Conservation (phyloP, 2,113 vertebrate genomes). For the Microtus richardsoni region DNA sequence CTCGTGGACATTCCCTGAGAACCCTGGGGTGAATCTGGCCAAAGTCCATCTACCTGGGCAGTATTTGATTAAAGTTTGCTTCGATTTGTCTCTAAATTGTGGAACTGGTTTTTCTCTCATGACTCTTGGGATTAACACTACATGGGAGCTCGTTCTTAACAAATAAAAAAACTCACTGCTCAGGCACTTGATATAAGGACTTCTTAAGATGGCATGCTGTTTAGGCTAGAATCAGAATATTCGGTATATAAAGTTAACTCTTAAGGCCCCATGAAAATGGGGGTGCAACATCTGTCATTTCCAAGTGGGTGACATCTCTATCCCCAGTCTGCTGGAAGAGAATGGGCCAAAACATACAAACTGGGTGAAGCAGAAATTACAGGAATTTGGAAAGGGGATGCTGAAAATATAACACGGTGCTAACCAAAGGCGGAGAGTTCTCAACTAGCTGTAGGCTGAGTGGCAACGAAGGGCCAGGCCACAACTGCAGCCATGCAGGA, state of each 20-base stretch:
- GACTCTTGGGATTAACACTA: background rate
- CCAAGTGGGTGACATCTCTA: background rate
- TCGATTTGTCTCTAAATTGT: background rate
- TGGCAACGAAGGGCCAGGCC: background rate
- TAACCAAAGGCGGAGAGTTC: background rate
- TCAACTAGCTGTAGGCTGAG: background rate
- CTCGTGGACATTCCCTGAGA: background rate
- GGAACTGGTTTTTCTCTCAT: background rate
- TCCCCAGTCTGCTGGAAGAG: background rate
- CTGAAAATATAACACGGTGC: constrained; percentile 1
- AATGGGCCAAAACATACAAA: background rate
- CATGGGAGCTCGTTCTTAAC: no score
- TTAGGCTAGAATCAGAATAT: constrained; percentile 8
- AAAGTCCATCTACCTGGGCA: background rate
- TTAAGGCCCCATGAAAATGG: background rate
- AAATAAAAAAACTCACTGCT: background rate
- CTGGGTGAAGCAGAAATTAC: constrained; percentile 8
- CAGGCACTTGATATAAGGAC: background rate
- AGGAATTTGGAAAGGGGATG: constrained; percentile 11
- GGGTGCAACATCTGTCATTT: background rate
- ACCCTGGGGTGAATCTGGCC: background rate
- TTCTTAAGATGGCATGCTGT: background rate
- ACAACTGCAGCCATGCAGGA: background rate
- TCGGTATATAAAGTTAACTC: background rate
- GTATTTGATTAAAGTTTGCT: background rate